A percentile compares a stretch with the other conserved stretches of the same genome.
phyloP scores from a whole-genome alignment of 2,113 vertebrate genomes.

The Donacobius atricapilla region DNA sequence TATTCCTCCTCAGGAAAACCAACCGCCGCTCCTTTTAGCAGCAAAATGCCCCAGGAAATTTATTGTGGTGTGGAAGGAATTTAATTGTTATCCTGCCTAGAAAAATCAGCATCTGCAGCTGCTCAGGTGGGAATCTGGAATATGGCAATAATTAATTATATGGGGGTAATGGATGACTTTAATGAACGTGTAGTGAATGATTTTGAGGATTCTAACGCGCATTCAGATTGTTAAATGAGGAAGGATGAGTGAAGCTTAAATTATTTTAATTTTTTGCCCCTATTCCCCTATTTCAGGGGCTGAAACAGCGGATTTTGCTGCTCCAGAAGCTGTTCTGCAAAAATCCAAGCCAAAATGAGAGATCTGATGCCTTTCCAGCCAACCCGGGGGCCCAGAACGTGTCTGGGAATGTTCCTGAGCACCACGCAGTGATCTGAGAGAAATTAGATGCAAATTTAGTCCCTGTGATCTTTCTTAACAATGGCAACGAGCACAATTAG shows the following conservation, averaged over 20 bases:
- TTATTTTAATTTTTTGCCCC: not conserved
- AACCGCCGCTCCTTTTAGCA: not conserved
- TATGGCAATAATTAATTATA: not conserved
- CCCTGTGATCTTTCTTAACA: not conserved
- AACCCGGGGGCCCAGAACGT: rapidly evolving
- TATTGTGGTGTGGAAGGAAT: not conserved
- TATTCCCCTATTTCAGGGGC: no score
- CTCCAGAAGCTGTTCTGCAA: not conserved
- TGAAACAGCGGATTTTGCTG: not conserved
- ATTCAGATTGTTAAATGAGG: not conserved
- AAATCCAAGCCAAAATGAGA: not conserved
- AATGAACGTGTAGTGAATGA: not conserved
- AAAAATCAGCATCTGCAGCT: not conserved
- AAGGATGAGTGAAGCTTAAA: not conserved
- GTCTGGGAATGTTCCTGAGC: not conserved
- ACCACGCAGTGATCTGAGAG: rapidly evolving
- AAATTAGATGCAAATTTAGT: not conserved
- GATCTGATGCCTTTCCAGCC: not conserved
- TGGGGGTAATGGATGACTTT: not conserved
- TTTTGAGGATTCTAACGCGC: not conserved
- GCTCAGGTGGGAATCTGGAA: not conserved
- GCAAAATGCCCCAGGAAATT: not conserved
- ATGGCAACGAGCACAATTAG: not conserved
- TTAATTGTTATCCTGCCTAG: not conserved
- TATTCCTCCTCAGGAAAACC: not conserved